Evolutionary conservation across 2,888 invertebrate genomes (phyloP).

Genomic region (Ophion ventricosus): DNA sequence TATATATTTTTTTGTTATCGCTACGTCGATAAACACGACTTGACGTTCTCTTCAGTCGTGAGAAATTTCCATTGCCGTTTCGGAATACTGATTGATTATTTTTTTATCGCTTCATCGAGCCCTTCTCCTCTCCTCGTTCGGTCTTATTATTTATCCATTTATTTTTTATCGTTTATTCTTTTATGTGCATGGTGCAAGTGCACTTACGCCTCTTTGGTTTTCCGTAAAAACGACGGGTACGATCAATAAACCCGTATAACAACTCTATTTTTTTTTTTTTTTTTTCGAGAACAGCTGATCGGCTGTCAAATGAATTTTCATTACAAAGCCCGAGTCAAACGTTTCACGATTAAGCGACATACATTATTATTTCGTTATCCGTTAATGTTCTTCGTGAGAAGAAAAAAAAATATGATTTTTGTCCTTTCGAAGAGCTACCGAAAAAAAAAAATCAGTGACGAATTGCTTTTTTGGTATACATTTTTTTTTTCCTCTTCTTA

Average conservation of each 20-base stretch:
- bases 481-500: too few species aligned
- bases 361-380: slow-evolving; percentile 27
- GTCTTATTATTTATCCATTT: slow-evolving; percentile 28
- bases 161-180: slow-evolving; percentile 41
- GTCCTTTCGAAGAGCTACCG: slow-evolving; percentile 24
- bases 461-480: background rate
- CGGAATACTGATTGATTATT: slow-evolving; percentile 51
- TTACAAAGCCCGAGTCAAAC: slow-evolving; percentile 21
- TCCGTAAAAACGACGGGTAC: slow-evolving; percentile 37
- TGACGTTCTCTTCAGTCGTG: slow-evolving; percentile 23
- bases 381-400: slow-evolving; percentile 1
- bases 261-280: slow-evolving; percentile 22
- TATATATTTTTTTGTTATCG: slow-evolving; percentile 53
- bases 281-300: slow-evolving; percentile 25
- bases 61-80: slow-evolving; percentile 34
- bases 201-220: slow-evolving; percentile 72
- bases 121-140: background rate
- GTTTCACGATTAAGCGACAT: slow-evolving; percentile 34
- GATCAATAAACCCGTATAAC: background rate
- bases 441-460: slow-evolving; percentile 40
- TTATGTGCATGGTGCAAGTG: slow-evolving; percentile 37
- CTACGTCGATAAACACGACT: slow-evolving; percentile 34
- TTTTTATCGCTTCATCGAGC: slow-evolving; percentile 6
- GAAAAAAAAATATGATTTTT: background rate
- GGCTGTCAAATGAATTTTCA: slow-evolving; percentile 31